Conservation (phyloP, 2,113 vertebrate species). For the Propithecus coquereli region DNA sequence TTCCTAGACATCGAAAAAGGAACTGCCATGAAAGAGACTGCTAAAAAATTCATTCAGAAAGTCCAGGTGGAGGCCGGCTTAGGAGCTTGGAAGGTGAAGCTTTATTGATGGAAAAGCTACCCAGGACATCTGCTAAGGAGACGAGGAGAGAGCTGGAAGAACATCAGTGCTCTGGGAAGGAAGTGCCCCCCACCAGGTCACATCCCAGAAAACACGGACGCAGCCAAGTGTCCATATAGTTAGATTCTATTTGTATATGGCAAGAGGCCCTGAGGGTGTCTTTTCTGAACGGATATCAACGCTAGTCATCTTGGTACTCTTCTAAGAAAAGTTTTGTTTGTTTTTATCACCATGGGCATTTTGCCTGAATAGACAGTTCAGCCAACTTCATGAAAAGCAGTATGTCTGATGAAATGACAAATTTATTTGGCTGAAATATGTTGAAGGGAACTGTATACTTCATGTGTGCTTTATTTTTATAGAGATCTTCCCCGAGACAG, state of each 20-base stretch:
- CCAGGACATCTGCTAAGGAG: background rate
- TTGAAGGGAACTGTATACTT: background rate
- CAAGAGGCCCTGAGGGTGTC: background rate
- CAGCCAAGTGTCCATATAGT: background rate
- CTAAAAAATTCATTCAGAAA: conserved; percentile 1
- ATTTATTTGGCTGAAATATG: background rate
- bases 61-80: background rate
- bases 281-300: background rate
- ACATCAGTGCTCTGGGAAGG: background rate
- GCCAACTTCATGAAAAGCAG: background rate
- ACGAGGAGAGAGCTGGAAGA: background rate
- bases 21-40: background rate
- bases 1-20: conserved; percentile 17
- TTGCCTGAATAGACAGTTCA: background rate
- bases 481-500: background rate
- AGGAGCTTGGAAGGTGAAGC: background rate
- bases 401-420: background rate
- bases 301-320: background rate
- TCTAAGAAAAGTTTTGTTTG: background rate
- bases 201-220: background rate
- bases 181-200: background rate
- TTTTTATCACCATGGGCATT: background rate
- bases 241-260: background rate
- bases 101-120: background rate
- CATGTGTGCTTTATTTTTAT: background rate